Base-by-base conservation (phyloP, 1,140 invertebrate species). In the Lucilia cuprina region DNA sequence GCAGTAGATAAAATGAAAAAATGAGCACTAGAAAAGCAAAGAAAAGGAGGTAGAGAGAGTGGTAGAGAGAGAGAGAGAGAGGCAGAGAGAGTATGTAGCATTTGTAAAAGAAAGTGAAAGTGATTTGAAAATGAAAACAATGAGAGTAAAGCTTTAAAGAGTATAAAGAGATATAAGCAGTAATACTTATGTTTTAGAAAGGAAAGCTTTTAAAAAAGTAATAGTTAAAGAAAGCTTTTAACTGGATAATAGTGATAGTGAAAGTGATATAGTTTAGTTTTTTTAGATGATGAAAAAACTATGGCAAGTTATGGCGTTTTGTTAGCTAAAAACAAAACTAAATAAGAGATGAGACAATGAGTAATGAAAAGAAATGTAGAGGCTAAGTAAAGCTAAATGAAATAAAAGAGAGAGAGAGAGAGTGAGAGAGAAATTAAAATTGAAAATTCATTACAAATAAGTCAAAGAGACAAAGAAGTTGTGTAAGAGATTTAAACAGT, bases 251-350 rank as follows among this genome's bases (percentile, higher is more conserved):
- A 86, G 84, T 85, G 84, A 83, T n/a, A 65, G 19, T 7, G 5
- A 17, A 25, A 25, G 47, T 75, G 65, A 50, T 21, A 50, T 49
- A 75, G 50, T 82, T 49, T 35, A 85, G 13, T 17, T 60, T 14
- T 41, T 41, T 49, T 30, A 65, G 75, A 47, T 21, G 65, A 55
- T 49, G 82, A 80, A 30, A 65, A 82, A 88, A 88, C 88, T 90
- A 90, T 90, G 89, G 89, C 89, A 91, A 91, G 89, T 91, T 88
- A 91, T 91, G 89, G 89, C 89, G 87, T 86, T 85, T 85, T 65
- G 86, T 86, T 86, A 88, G 87, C 19, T 12, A 77, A 19, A 84
- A 74, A 78, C 30, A 25, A 80, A 83, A 75, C 49, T 70, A 30
- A 65, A 85, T 50, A 21, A 25, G 0, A 70, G 77, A 10, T 75